These are phyloP conservation scores for Myrmophylax atrothorax DNA, from an alignment of 2,113 vertebrate genomes.

Conservation along the genomic window DNA sequence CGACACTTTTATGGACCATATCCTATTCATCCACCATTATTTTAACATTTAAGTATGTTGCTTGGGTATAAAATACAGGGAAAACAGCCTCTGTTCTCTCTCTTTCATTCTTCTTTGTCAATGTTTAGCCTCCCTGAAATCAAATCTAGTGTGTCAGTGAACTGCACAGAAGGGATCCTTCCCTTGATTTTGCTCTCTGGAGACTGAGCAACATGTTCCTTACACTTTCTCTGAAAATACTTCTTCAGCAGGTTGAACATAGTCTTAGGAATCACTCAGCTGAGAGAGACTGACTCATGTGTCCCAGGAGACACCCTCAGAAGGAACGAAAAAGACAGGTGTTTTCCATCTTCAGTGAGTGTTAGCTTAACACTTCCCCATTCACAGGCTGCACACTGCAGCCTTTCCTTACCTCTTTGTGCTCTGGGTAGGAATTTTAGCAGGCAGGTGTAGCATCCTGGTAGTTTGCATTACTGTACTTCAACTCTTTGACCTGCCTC, in stretches of 20 bases:
- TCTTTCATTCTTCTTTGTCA: neutral
- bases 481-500: neutral
- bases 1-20: neutral
- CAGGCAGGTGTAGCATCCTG: neutral
- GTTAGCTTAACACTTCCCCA: neutral
- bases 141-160: slow-evolving; percentile 6
- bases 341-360: neutral
- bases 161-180: neutral
- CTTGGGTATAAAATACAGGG: neutral
- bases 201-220: neutral
- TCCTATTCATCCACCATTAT: neutral
- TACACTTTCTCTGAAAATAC: neutral
- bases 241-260: neutral
- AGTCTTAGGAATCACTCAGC: neutral
- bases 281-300: neutral
- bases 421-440: neutral
- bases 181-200: slow-evolving; percentile 27
- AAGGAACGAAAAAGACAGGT: neutral
- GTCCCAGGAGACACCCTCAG: neutral
- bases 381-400: neutral
- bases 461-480: neutral
- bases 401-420: neutral
- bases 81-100: neutral
- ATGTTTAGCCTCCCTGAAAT: neutral
- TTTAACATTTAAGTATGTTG: neutral